phyloP scores from a whole-genome alignment of 2,888 invertebrate species.

The Lycaena phlaeas region DNA sequence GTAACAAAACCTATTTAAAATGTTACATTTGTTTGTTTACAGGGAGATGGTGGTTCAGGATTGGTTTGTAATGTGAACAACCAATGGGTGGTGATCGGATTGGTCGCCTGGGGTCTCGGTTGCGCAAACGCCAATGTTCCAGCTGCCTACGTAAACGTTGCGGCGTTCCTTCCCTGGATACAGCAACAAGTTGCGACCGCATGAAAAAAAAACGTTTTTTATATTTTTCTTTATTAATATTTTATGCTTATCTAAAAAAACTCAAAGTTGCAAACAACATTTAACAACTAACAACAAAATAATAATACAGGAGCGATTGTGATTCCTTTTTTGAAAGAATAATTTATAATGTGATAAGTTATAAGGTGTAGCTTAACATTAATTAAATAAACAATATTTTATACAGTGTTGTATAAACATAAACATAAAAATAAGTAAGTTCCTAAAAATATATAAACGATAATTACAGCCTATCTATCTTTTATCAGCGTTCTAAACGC shows the following conservation, averaged over 20 bases:
- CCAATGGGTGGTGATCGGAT: slow-evolving; percentile 75
- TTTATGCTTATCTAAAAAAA: slow-evolving; percentile 2
- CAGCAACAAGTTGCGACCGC: slow-evolving; percentile 57
- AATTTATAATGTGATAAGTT: slow-evolving; percentile 11
- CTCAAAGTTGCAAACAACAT: neutral
- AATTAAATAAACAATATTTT: slow-evolving; percentile 66
- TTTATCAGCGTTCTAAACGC: slow-evolving; percentile 66
- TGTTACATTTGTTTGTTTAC: slow-evolving; percentile 20
- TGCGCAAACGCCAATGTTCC: slow-evolving; percentile 81
- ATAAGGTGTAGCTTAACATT: slow-evolving; percentile 54
- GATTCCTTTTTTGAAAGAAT: slow-evolving; percentile 1
- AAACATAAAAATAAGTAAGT: slow-evolving; percentile 64
- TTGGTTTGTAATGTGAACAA: slow-evolving; percentile 75
- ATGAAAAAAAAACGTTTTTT: slow-evolving; percentile 17
- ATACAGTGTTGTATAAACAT: slow-evolving; percentile 67
- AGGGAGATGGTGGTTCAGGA: slow-evolving; percentile 85
- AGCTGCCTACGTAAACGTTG: slow-evolving; percentile 84
- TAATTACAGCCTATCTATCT: slow-evolving; percentile 27
- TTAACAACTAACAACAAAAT: slow-evolving; percentile 6
- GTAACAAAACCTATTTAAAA: no score
- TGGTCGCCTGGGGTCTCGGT: slow-evolving; percentile 83
- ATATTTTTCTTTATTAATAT: slow-evolving; percentile 2
- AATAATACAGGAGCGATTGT: neutral
- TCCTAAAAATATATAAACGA: slow-evolving; percentile 52
- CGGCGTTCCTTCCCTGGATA: slow-evolving; percentile 79